Percentiles rank a stretch among this genome's conserved stretches.
phyloP scores from a whole-genome alignment of 1,140 invertebrate genomes.

The Sesamia nonagrioides region DNA sequence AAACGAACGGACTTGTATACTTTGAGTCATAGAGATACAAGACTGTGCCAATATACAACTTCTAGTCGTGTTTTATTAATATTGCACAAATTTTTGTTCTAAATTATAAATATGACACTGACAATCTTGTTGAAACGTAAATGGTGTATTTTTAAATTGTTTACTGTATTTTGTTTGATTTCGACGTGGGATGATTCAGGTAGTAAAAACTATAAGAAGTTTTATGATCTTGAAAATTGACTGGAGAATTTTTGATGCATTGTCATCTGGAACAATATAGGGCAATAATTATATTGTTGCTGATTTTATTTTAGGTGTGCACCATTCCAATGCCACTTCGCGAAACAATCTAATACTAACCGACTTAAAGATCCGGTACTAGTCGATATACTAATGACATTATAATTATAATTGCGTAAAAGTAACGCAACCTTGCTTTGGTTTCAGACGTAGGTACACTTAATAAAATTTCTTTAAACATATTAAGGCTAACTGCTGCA shows the following conservation, averaged over 20 bases:
- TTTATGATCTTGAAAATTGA: not conserved
- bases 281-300: too few species aligned
- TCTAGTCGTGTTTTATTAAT: conserved; percentile 1
- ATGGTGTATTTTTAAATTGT: conserved; percentile 11
- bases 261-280: too few species aligned
- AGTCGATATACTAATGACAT: not conserved
- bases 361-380: not conserved
- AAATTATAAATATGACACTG: conserved; percentile 28
- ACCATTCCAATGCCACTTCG: not conserved
- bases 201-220: not conserved
- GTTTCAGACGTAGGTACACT: not conserved
- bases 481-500: not conserved
- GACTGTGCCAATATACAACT: conserved; percentile 31
- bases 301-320: too few species aligned
- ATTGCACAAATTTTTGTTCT: conserved; percentile 5
- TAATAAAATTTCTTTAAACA: conserved; percentile 6
- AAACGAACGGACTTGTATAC: conserved; percentile 8
- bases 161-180: not conserved
- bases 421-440: too few species aligned
- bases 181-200: not conserved
- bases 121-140: conserved; percentile 10
- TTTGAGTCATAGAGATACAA: conserved; percentile 26
- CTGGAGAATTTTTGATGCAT: not conserved
- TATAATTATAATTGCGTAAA: too few species aligned
- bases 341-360: not conserved